Conservation (phyloP, 2,888 invertebrate species). For the Smittia sp. region DNA sequence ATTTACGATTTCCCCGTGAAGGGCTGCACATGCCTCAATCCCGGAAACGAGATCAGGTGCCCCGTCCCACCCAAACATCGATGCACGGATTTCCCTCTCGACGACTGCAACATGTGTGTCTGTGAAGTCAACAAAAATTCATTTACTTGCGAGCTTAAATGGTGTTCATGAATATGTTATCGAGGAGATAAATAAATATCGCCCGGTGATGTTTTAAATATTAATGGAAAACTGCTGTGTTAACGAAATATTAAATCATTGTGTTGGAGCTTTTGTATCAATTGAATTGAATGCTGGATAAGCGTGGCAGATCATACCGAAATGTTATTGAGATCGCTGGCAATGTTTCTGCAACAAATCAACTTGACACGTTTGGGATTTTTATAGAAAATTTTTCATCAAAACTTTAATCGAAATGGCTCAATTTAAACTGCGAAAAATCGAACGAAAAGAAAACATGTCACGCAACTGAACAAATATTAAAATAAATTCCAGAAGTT, state of each 20-base stretch:
- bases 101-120: constrained; percentile 33
- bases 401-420: too few relatives aligned
- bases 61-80: constrained; percentile 13
- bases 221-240: background rate
- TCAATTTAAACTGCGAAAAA: too few relatives aligned
- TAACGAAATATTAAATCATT: background rate
- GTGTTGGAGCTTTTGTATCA: too few relatives aligned
- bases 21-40: background rate
- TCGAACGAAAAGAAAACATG: too few relatives aligned
- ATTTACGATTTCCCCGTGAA: constrained; percentile 22
- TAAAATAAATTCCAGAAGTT: too few relatives aligned
- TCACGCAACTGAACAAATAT: too few relatives aligned
- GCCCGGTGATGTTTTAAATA: background rate
- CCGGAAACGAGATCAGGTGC: constrained; percentile 11
- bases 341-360: too few relatives aligned
- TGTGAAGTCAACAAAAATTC: constrained; percentile 26
- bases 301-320: too few relatives aligned
- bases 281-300: too few relatives aligned
- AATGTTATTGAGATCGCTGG: too few relatives aligned
- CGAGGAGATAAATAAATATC: background rate
- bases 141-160: constrained; percentile 24
- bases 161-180: constrained; percentile 29
- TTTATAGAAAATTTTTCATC: too few relatives aligned
- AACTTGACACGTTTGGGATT: too few relatives aligned
- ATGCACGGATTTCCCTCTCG: constrained; percentile 23